Percentiles rank a stretch among this genome's conserved stretches.
phyloP scores from a whole-genome alignment of 2,888 invertebrate species.

The Amiota mariae region DNA sequence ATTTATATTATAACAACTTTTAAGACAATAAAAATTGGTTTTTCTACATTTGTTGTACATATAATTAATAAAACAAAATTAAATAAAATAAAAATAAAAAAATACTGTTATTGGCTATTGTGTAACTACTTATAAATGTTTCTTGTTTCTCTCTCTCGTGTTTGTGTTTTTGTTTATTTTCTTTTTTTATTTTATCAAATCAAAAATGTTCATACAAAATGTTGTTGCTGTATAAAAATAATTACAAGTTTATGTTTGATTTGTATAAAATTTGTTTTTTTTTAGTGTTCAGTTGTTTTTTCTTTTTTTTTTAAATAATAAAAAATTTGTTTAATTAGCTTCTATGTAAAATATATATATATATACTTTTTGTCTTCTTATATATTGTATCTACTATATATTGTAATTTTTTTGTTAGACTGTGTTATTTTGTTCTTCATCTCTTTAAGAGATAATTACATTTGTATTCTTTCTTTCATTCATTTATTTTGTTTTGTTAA shows the following conservation, averaged over 20 bases:
- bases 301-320: slow-evolving; percentile 11
- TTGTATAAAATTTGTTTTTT: slow-evolving; percentile 11
- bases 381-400: slow-evolving; percentile 38
- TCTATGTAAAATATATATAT: slow-evolving; percentile 18
- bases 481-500: too few relatives aligned
- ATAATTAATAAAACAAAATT: slow-evolving; percentile 37
- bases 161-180: too few relatives aligned
- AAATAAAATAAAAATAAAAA: slow-evolving; percentile 38
- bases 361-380: slow-evolving; percentile 47
- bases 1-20: too few relatives aligned
- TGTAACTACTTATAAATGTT: too few relatives aligned
- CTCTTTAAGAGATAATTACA: slow-evolving; percentile 38
- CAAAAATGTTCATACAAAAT: slow-evolving; percentile 11
- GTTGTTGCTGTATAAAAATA: slow-evolving; percentile 5
- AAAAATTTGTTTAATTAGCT: slow-evolving; percentile 21
- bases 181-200: slow-evolving; percentile 7
- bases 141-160: too few relatives aligned
- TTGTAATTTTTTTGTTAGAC: neutral
- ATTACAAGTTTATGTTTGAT: neutral
- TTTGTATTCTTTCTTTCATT: too few relatives aligned
- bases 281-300: neutral
- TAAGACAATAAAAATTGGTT: too few relatives aligned
- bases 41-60: slow-evolving; percentile 29
- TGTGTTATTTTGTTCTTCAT: slow-evolving; percentile 11
- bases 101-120: slow-evolving; percentile 36